phyloP scores from a whole-genome alignment of 1,140 invertebrate genomes.

The Nymphalis io region DNA sequence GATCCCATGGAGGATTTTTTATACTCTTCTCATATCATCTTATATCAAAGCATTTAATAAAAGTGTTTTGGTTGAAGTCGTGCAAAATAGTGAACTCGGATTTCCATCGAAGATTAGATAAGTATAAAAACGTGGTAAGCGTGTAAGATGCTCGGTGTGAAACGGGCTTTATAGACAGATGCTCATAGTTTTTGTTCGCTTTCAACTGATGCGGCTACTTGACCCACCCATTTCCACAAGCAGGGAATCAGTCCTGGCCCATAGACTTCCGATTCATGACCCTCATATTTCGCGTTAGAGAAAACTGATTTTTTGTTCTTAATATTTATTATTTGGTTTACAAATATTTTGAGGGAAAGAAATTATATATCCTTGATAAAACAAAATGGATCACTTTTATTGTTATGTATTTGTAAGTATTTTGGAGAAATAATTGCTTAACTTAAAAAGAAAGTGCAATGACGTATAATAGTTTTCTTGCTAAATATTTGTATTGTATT shows the following conservation, averaged over 20 bases:
- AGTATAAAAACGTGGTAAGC: neutral
- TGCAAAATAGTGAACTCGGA: no score
- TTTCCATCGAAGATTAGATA: no score
- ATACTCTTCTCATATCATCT: no score
- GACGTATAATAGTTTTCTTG: no score
- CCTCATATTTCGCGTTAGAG: neutral
- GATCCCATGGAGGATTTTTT: no score
- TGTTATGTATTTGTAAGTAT: no score
- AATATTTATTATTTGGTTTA: neutral
- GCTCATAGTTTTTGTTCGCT: slow-evolving; percentile 35
- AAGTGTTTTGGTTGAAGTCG: no score
- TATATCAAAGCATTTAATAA: no score
- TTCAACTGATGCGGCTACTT: slow-evolving; percentile 35
- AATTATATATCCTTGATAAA: neutral
- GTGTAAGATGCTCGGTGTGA: neutral
- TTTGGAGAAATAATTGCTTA: no score
- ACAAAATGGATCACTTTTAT: no score
- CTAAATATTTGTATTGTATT: no score
- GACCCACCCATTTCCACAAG: slow-evolving; percentile 28
- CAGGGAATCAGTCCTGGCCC: neutral
- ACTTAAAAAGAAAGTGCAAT: no score
- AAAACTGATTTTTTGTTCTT: neutral
- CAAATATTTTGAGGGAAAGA: neutral
- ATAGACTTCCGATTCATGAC: neutral
- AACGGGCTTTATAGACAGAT: slow-evolving; percentile 30